Percentiles rank a stretch among this genome's conserved stretches.
phyloP scores from a whole-genome alignment of 1,140 invertebrate species.

The Oscheius sp. region DNA sequence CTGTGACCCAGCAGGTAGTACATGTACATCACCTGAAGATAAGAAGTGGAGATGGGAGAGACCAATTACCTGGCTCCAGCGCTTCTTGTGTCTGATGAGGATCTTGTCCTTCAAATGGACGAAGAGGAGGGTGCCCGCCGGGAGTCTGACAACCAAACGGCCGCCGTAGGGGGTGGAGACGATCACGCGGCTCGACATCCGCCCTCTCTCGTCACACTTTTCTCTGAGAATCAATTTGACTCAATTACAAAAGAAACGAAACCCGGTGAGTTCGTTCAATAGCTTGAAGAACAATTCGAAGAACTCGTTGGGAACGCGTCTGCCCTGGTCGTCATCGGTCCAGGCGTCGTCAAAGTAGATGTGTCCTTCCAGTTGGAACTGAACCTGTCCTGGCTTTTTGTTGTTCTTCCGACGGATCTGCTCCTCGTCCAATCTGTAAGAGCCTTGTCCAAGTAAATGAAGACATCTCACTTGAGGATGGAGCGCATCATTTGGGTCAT shows the following conservation, averaged over 20 bases:
- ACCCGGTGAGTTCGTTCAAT: constrained; percentile 87
- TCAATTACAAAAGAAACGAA: not conserved
- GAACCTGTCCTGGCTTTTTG: constrained; percentile 79
- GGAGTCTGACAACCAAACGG: constrained; percentile 62
- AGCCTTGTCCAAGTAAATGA: constrained; percentile 51
- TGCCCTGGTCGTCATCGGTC: constrained; percentile 72
- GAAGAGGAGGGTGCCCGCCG: constrained; percentile 63
- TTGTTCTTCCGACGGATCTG: constrained; percentile 83
- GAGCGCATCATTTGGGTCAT: constrained; percentile 64
- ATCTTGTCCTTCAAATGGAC: constrained; percentile 64
- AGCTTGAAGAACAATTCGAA: constrained; percentile 86
- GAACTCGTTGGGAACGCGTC: constrained; percentile 76
- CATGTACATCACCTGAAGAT: constrained; percentile 69
- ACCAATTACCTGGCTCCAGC: constrained; percentile 62
- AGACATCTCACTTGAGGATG: constrained; percentile 60
- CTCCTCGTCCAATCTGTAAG: constrained; percentile 78
- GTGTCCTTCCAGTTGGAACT: constrained; percentile 73
- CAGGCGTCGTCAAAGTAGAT: constrained; percentile 98
- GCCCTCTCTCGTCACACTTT: constrained; percentile 36
- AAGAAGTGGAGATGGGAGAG: not conserved
- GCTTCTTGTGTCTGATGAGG: constrained; percentile 64
- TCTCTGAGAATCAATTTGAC: constrained; percentile 2
- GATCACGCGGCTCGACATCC: constrained; percentile 57
- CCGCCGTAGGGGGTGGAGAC: constrained; percentile 64
- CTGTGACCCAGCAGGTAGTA: constrained; percentile 69